Evolutionary conservation across 92 coral and sea anemone species (phyloP).

Genomic region (Epizoanthus ramosus): DNA sequence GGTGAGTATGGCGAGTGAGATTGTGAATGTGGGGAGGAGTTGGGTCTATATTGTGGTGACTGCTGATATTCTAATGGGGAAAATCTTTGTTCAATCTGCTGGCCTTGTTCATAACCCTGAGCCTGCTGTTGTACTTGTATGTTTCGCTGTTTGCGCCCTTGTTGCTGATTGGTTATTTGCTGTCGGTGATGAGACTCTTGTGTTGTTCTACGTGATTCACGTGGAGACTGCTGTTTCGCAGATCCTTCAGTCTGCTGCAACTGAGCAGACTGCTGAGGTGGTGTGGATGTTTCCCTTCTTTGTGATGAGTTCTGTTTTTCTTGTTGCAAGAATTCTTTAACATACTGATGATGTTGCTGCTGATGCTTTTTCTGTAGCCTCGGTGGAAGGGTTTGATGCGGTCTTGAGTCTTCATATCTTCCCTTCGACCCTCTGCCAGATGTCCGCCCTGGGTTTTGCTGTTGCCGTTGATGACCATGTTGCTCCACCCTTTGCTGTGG

Average conservation of each 20-base stretch:
- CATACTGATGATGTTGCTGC: conserved; percentile 81
- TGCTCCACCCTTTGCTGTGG: conserved; percentile 55
- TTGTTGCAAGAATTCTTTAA: conserved; percentile 56
- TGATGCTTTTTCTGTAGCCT: conserved; percentile 86
- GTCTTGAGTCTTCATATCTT: conserved; percentile 72
- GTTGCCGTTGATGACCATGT: conserved; percentile 62
- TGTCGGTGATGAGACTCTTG: conserved; percentile 17
- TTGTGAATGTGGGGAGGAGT: conserved; percentile 30
- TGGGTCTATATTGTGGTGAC: conserved; percentile 37
- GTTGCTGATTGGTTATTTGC: conserved; percentile 44
- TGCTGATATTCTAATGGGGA: conserved; percentile 50
- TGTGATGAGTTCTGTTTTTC: conserved; percentile 36
- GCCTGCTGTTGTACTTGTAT: conserved; percentile 50
- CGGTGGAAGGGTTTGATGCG: conserved; percentile 84
- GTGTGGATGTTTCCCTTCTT: conserved; percentile 41
- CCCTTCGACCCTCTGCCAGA: conserved; percentile 77
- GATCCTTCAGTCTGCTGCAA: conserved; percentile 20
- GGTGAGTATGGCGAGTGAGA: conserved; percentile 22
- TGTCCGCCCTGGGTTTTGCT: conserved; percentile 65
- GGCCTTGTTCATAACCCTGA: conserved; percentile 33
- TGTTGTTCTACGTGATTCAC: conserved; percentile 10
- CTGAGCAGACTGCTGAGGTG: conserved; percentile 34
- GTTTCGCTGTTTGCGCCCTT: conserved; percentile 53
- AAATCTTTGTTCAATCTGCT: conserved; percentile 31
- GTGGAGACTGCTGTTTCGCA: conserved; percentile 44